These are phyloP conservation scores for Cephus cinctus DNA, from an alignment of 1,140 invertebrate species.

Conservation along the genomic window DNA sequence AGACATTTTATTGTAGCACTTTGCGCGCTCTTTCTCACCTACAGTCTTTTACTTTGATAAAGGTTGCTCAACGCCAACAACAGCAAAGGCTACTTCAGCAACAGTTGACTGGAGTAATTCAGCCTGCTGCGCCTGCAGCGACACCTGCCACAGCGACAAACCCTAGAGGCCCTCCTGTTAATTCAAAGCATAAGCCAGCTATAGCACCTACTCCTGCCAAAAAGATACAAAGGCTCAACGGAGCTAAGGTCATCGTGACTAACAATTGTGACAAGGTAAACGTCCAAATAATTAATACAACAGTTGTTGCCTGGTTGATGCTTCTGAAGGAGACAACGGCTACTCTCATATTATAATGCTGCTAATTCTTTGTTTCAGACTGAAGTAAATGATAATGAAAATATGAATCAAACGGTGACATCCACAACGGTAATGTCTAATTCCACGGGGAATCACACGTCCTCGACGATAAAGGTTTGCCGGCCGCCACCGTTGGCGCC, in stretches of 20 bases:
- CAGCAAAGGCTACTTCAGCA: conserved; percentile 61
- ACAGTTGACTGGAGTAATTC: conserved; percentile 43
- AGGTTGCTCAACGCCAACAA: conserved; percentile 66
- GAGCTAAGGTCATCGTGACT: conserved; percentile 50
- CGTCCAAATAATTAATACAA: not conserved
- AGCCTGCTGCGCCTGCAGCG: conserved; percentile 46
- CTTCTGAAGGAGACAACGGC: too few species aligned
- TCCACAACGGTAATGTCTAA: conserved; percentile 31
- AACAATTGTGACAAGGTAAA: conserved; percentile 54
- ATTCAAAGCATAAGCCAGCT: conserved; percentile 52
- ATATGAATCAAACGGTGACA: conserved; percentile 30
- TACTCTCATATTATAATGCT: too few species aligned
- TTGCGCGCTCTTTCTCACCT: too few species aligned
- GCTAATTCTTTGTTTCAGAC: conserved; percentile 32
- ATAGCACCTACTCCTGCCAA: conserved; percentile 47
- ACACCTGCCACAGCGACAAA: conserved; percentile 39
- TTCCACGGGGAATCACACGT: conserved; percentile 45
- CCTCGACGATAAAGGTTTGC: conserved; percentile 37
- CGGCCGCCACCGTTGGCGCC: conserved; percentile 55
- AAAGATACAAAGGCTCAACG: conserved; percentile 53
- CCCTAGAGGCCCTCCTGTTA: conserved; percentile 43
- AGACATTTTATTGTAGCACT: too few species aligned
- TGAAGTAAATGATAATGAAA: conserved; percentile 48
- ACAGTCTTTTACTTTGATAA: too few species aligned
- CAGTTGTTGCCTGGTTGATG: not conserved